Evolutionary conservation across 2,797 vertebrate species (phyloP).

Genomic region (Oceanodroma leucorhoa): DNA sequence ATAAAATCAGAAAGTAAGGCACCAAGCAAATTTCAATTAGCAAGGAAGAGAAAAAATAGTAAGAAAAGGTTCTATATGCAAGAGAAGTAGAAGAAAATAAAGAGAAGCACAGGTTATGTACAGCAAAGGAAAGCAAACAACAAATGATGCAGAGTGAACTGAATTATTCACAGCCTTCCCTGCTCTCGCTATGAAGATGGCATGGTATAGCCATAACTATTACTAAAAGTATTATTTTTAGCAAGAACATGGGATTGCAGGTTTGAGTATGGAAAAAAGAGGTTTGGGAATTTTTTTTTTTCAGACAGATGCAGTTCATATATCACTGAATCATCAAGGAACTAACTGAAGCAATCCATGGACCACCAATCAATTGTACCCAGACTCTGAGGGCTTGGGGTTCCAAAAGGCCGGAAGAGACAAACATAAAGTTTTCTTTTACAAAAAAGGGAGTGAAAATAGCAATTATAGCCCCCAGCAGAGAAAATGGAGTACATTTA

Average conservation of each 20-base stretch:
- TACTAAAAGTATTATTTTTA: not conserved
- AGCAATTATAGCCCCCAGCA: not conserved
- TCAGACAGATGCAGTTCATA: not conserved
- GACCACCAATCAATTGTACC: not conserved
- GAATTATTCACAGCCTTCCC: not conserved
- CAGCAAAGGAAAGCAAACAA: not conserved
- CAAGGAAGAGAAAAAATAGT: not conserved
- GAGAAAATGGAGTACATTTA: not conserved
- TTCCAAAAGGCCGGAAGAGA: not conserved
- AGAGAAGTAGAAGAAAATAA: not conserved
- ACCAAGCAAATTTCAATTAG: not conserved
- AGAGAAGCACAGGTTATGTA: not conserved
- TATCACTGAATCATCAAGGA: not conserved
- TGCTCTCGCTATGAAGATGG: not conserved
- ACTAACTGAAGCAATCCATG: not conserved
- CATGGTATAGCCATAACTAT: not conserved
- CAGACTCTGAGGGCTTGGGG: not conserved
- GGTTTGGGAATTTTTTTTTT: not conserved
- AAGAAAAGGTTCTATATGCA: not conserved
- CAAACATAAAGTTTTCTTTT: not conserved
- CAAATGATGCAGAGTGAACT: not conserved
- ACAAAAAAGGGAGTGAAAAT: not conserved
- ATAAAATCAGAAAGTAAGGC: not conserved
- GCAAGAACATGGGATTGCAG: not conserved
- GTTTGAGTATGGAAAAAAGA: not conserved